Conservation (phyloP, 2,113 vertebrate genomes). For the Gymnobelideus leadbeateri region DNA sequence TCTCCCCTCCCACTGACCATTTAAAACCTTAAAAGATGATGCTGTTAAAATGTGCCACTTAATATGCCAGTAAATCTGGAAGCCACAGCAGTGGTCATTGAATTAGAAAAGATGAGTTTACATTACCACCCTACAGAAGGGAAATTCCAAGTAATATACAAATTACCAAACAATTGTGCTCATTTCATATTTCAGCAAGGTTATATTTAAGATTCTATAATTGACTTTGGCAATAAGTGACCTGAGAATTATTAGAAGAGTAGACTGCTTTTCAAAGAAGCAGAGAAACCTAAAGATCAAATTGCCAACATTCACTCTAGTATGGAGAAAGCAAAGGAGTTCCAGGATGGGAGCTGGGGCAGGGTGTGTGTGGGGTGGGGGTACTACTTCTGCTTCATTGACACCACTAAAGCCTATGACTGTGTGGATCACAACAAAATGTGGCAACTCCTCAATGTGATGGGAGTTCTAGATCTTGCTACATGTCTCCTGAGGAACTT, state of each 20-base stretch:
- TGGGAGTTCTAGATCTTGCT: background rate
- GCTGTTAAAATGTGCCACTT: background rate
- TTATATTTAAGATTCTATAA: background rate
- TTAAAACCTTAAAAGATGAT: background rate
- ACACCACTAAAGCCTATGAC: background rate
- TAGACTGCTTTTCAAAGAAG: too few species aligned
- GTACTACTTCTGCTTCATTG: background rate
- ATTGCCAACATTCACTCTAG: too few species aligned
- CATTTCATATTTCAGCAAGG: background rate
- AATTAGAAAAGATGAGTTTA: background rate
- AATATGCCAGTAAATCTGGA: background rate
- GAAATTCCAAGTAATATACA: background rate
- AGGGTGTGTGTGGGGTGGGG: too few species aligned
- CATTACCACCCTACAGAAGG: background rate
- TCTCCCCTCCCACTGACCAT: background rate
- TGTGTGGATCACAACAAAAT: background rate
- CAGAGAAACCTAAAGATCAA: too few species aligned
- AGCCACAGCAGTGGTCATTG: background rate
- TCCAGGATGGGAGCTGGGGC: too few species aligned
- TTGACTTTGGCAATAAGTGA: background rate
- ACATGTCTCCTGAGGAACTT: background rate
- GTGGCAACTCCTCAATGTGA: background rate
- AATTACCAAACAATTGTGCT: background rate
- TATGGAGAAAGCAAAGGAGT: too few species aligned
- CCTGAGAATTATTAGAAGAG: too few species aligned